Conservation (phyloP, 2,888 invertebrate genomes). For the Auanema sp. region DNA sequence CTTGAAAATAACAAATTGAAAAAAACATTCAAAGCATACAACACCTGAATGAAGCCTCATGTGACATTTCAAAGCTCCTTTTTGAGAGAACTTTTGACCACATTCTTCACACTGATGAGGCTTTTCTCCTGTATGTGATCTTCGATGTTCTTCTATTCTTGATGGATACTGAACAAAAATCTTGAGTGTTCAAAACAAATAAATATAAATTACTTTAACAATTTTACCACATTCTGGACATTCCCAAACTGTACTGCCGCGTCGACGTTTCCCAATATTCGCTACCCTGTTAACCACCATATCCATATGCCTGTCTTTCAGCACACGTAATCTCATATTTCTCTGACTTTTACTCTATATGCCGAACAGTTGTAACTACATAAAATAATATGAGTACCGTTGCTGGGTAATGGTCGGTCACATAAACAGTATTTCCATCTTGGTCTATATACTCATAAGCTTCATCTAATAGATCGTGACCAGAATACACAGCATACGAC, state of each 20-base stretch:
- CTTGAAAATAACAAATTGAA: slow-evolving; percentile 21
- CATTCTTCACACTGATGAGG: slow-evolving; percentile 18
- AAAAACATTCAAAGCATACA: not conserved
- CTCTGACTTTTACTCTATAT: slow-evolving; percentile 10
- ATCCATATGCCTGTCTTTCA: slow-evolving; percentile 22
- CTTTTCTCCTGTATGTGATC: slow-evolving; percentile 30
- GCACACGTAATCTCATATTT: slow-evolving; percentile 6
- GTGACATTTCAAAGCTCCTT: slow-evolving; percentile 38
- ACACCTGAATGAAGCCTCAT: slow-evolving; percentile 32
- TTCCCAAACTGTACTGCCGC: slow-evolving; percentile 12
- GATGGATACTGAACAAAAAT: slow-evolving; percentile 30
- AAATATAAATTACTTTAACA: slow-evolving; percentile 14
- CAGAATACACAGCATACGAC: slow-evolving; percentile 11
- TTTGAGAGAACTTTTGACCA: slow-evolving; percentile 28
- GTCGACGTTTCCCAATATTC: not conserved
- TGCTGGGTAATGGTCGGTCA: slow-evolving; percentile 20
- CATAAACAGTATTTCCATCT: slow-evolving; percentile 34
- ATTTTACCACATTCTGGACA: slow-evolving; percentile 30
- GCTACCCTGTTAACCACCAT: slow-evolving; percentile 16
- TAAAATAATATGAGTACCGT: slow-evolving; percentile 5
- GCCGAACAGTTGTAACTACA: not conserved
- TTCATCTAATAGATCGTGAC: slow-evolving; percentile 20
- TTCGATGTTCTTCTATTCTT: slow-evolving; percentile 32
- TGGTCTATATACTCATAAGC: slow-evolving; percentile 27
- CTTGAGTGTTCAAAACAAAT: not conserved